A percentile compares a stretch with the other conserved stretches of the same genome.
Conservation (phyloP, 2,113 vertebrate genomes). For the Marcusenius ussheri region DNA sequence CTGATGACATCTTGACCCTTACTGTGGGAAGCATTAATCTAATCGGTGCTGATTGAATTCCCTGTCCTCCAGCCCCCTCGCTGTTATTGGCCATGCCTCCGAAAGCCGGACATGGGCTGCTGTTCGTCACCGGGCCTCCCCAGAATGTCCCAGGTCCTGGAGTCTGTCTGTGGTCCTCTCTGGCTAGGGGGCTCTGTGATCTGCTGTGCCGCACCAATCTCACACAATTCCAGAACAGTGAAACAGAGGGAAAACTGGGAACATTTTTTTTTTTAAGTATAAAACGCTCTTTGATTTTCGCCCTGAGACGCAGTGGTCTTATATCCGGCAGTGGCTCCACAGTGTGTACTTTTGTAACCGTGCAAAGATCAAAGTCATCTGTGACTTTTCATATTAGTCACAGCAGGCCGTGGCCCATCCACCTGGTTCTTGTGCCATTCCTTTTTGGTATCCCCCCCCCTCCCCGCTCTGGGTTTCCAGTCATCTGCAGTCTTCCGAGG, state of each 20-base stretch:
- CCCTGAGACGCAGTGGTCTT: neutral
- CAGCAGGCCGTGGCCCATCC: neutral
- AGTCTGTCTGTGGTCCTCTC: neutral
- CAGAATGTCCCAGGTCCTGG: neutral
- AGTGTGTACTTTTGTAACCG: neutral
- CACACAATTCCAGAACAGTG: neutral
- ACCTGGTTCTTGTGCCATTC: neutral
- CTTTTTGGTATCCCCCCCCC: neutral
- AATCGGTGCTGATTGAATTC: neutral
- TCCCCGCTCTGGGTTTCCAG: neutral
- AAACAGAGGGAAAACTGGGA: neutral
- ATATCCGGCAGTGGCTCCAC: neutral
- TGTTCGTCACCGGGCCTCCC: conserved; percentile 8
- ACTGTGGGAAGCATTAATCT: neutral
- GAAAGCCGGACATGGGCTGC: neutral
- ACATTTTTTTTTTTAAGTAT: neutral
- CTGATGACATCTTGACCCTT: neutral
- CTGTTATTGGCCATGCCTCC: neutral
- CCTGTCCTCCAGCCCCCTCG: neutral
- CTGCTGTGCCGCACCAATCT: neutral
- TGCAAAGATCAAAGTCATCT: conserved; percentile 7
- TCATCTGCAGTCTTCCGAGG: neutral
- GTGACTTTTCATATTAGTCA: neutral
- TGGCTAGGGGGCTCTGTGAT: neutral
- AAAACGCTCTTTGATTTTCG: neutral